Base-by-base conservation (phyloP, 2,797 vertebrate genomes). In the Acanthornis magna region DNA sequence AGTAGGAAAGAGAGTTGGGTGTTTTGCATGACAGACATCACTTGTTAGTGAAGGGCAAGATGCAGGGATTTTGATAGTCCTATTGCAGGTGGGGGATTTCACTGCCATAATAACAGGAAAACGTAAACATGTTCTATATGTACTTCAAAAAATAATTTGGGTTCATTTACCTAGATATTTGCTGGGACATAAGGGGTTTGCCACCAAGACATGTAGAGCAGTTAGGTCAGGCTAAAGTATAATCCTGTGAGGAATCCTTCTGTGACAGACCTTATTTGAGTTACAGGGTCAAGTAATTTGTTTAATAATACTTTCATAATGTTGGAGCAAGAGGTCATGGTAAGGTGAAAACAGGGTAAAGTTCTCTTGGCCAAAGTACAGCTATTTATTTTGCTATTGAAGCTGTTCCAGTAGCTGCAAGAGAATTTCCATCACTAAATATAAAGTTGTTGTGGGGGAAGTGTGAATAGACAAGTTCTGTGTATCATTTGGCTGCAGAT, bases 121-220 rank as follows among this genome's bases (percentile, higher is more conserved):
- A 17, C 1, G 0, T 62, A 36, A 27, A 1, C 7, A 47, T 25
- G 4, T 54, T 68, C 62, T 47, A 7, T 27, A 57, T 63, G 51
- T 60, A 78, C 32, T 47, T 38, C 1, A 51, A 84, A 74, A 73
- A 89, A 47, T 17, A 71, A 5, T 53, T 81, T 48, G 25, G 12
- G 38, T 75, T 60, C 0, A 61, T 89, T 85, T 87, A 47, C 25
- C 17, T 70, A 40, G 15, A 6, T 70, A 43, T 30, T 22, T 55
- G 3, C 6, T 76, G 30, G 25, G 40, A 43, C 5, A 15, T 26
- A 73, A 40, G 12, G 22, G 36, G 25, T 83, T 51, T 90, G 13
- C 19, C 30, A 62, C 27, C 0, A 1, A 76, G 27, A 83, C 36
- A 32, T 9, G 53, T 71, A 54, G 48, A 40, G 17, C 55, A 55